Evolutionary conservation across 2,113 vertebrate species (phyloP), one percentile per base, ranked within the genome.

Genomic region (Leiothrix lutea): DNA sequence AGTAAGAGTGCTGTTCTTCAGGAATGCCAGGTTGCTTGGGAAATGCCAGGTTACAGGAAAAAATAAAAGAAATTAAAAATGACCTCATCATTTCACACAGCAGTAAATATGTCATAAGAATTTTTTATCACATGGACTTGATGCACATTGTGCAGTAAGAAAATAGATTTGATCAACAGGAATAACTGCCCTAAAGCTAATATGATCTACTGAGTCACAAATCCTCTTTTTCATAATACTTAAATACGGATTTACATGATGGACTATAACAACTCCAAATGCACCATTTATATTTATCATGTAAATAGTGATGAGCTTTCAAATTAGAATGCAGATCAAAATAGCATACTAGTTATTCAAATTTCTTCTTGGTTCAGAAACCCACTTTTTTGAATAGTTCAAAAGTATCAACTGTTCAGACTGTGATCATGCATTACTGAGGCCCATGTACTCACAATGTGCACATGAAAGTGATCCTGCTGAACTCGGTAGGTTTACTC

Each of bases 271-370:
- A 95, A 91, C 81, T 94, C 81, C 93, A 96, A 96, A 94, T 56
- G 62, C 75, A 85, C 90, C 79, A 1, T 94, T 97, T 95, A 90
- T 94, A 94, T 95, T 93, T 97, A 92, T 92, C 60, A 60, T 95
- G 88, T 94, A 96, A 97, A 96, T 95, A 96, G 92, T 71, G 69
- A 86, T 96, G 94, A 93, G 71, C 84, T 86, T 96, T 96, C 72
- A 86, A 95, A 96, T 95, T 94, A 94, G 90, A 96, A 93, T 93
- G 88, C 92, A 84, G 90, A 92, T 79, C 92, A 90, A 92, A 96
- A 88, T 86, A 90, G 67, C 82, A 86, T 1, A 3, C 47, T 81
- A 67, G 65, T 86, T 96, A 94, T 95, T 96, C 83, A 91, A 86
- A 93, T 84, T 70, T 51, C 48, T 92, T 90, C 92, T 95, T 94